Evolutionary conservation across 2,888 invertebrate species (phyloP), one percentile per base, ranked within the genome.

Genomic region (Orthosia gothica): DNA sequence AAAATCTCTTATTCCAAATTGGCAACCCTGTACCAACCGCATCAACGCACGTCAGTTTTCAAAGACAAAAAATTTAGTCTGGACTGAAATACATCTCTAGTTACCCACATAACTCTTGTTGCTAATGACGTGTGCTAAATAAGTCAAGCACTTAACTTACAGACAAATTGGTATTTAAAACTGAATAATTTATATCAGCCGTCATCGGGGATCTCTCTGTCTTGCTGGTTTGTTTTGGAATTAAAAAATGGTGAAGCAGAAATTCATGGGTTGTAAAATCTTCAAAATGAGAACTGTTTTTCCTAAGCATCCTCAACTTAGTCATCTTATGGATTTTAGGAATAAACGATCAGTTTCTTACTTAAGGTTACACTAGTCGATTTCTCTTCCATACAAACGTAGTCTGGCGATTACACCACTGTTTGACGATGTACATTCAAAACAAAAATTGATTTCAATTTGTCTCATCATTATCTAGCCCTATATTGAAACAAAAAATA

Each of bases 91-190:
- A 83, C 69, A 88, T 82, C 70, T 61, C 75, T 65, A 77, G 75
- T 81, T 73, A 74, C 54, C 70, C 57, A 77, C 81, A 86, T 81
- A 64, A 79, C 64, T 82, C 85, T 80, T 74, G 74, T 80, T 64
- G 76, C 77, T 72, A 87, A 84, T 78, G 74, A 83, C 74, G 75
- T 71, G 87, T 76, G 80, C 80, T 82, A 86, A 84, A 83, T 76
- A 82, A 86, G 76, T 70, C 76, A 78, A 83, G 74, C 73, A 84
- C 80, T 85, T 87, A 85, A 82, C 83, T 82, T 78, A 69, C 64
- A 72, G 87, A 87, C 87, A 87, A 87, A 87, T 87, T 87, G 80
- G 81, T 78, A 82, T 86, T 83, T 85, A 75, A 83, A 84, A 76
- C 81, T 72, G 86, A 74, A 75, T 73, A 82, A 87, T 86, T 78